Evolutionary conservation across 2,113 vertebrate species (phyloP).

Genomic region (Ophthalmolycus amberensis): DNA sequence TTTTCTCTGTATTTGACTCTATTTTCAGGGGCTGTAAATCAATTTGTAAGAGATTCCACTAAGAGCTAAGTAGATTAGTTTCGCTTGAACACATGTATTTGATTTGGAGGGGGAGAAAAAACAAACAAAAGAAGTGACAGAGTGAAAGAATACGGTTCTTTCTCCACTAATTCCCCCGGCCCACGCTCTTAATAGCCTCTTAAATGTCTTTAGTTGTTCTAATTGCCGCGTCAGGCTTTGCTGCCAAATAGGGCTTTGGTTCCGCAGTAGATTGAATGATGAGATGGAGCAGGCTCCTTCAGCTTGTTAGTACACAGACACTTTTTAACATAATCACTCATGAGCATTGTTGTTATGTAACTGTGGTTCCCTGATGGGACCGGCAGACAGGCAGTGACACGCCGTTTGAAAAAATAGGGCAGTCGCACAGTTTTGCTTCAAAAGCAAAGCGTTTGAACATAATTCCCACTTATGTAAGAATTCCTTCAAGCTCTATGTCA

Average conservation of each 20-base stretch:
- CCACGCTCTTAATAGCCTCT: conserved; percentile 29
- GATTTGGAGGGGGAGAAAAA: neutral
- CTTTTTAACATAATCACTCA: conserved; percentile 44
- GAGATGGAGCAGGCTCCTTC: conserved; percentile 22
- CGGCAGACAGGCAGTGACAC: conserved; percentile 14
- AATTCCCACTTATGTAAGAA: conserved; percentile 28
- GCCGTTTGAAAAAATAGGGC: neutral
- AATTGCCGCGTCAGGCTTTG: conserved; percentile 18
- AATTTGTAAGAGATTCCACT: conserved; percentile 11
- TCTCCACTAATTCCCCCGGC: neutral
- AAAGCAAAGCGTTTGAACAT: conserved; percentile 19
- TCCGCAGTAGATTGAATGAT: conserved; percentile 51
- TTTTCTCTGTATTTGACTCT: neutral
- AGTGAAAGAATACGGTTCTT: conserved; percentile 22
- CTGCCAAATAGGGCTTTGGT: conserved; percentile 32
- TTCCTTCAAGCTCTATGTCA: neutral
- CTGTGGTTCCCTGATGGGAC: neutral
- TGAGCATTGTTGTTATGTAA: conserved; percentile 14
- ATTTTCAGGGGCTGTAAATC: neutral
- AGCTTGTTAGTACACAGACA: conserved; percentile 34
- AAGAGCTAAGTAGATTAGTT: conserved; percentile 6
- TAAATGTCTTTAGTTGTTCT: conserved; percentile 42
- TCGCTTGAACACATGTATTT: neutral
- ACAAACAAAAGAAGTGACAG: neutral
- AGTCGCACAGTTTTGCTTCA: neutral